A percentile compares a stretch with the other conserved stretches of the same genome.
phyloP scores from a whole-genome alignment of 2,113 vertebrate species.

The Epinephelus cyanopodus region DNA sequence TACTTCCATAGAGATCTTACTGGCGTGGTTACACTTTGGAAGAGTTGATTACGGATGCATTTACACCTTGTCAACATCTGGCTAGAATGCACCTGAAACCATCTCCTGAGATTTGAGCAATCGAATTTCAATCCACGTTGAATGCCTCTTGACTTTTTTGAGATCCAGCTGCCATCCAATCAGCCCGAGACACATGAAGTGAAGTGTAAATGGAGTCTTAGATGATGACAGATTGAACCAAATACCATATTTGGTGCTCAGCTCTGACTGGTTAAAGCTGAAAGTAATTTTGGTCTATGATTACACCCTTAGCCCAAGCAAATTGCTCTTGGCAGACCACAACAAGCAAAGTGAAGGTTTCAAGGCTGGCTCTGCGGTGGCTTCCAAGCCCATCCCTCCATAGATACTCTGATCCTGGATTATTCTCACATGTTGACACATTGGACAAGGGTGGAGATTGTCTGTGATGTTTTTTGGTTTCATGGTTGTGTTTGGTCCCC shows the following conservation, averaged over 20 bases:
- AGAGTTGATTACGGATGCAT: background rate
- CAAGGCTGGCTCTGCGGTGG: constrained; percentile 43
- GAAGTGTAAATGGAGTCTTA: constrained; percentile 14
- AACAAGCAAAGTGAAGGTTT: constrained; percentile 7
- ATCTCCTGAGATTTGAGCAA: background rate
- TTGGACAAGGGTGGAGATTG: constrained; percentile 65
- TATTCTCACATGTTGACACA: constrained; percentile 66
- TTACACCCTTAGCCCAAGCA: background rate
- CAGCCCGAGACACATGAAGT: background rate
- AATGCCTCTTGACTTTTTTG: background rate
- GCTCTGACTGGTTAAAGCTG: background rate
- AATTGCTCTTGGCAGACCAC: background rate
- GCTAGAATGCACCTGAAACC: background rate
- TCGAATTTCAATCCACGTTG: background rate
- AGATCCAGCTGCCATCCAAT: background rate
- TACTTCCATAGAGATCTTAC: background rate
- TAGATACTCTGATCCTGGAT: constrained; percentile 36
- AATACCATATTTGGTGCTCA: background rate
- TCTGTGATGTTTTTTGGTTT: constrained; percentile 70
- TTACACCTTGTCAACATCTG: background rate
- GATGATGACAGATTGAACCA: background rate
- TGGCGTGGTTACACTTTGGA: background rate
- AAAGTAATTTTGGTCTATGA: constrained; percentile 26
- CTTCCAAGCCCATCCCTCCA: constrained; percentile 32
- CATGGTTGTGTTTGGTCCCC: constrained; percentile 61